Conservation (phyloP, 2,113 vertebrate genomes). For the Tetraodon nigroviridis region DNA sequence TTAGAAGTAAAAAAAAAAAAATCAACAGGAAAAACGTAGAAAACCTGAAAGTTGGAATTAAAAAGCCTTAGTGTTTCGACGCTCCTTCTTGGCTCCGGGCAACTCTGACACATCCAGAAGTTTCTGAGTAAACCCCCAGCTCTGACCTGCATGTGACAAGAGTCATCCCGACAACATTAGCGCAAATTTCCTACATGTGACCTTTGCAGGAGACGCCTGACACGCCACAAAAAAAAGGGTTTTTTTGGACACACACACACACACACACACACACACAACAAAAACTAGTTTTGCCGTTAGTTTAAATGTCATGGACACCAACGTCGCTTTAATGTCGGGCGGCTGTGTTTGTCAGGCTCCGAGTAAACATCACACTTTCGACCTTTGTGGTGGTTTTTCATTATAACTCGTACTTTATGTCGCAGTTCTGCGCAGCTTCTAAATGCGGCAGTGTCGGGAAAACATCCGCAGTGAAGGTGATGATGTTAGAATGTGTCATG, state of each 20-base stretch:
- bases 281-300: no score
- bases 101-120: neutral
- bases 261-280: no score
- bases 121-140: no score
- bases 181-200: conserved; percentile 46
- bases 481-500: conserved; percentile 19
- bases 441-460: conserved; percentile 27
- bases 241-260: no score
- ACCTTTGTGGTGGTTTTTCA: conserved; percentile 29
- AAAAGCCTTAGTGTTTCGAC: neutral
- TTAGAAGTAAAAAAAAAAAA: no score
- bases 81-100: neutral
- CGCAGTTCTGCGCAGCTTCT: conserved; percentile 47
- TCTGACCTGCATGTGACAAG: conserved; percentile 37
- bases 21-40: no score
- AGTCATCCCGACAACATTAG: conserved; percentile 54
- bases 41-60: no score
- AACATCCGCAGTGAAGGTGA: conserved; percentile 2
- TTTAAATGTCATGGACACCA: conserved; percentile 4
- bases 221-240: no score
- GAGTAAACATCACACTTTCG: conserved; percentile 42
- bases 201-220: conserved; percentile 10
- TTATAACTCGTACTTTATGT: conserved; percentile 31
- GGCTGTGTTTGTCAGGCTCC: conserved; percentile 26
- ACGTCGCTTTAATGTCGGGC: conserved; percentile 11